Conservation (phyloP, 2,888 invertebrate species). For the Orthosia cruda region DNA sequence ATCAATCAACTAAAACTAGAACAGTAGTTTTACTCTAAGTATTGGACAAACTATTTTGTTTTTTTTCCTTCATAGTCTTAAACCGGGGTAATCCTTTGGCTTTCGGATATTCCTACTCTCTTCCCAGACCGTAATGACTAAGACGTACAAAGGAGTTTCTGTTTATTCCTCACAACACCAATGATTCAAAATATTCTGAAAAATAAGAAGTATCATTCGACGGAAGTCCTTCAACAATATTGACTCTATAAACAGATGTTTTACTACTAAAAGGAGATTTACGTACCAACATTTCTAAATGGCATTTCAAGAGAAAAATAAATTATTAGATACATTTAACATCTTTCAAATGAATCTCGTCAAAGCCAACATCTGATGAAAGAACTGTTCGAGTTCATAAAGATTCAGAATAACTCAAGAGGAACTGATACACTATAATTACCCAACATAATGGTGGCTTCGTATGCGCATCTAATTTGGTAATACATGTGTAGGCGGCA, state of each 20-base stretch:
- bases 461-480: slow-evolving; percentile 55
- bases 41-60: not conserved
- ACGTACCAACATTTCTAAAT: not conserved
- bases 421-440: slow-evolving; percentile 53
- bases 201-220: not conserved
- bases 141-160: not conserved
- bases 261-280: not conserved
- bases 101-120: not conserved
- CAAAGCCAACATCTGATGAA: slow-evolving; percentile 1
- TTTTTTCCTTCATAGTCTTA: not conserved
- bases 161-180: not conserved
- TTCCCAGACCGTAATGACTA: not conserved
- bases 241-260: not conserved
- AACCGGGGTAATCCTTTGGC: not conserved
- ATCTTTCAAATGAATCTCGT: not conserved
- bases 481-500: slow-evolving; percentile 61
- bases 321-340: not conserved
- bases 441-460: slow-evolving; percentile 37
- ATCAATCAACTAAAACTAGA: no score
- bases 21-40: not conserved
- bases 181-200: not conserved
- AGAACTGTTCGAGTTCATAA: not conserved
- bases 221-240: not conserved
- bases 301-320: not conserved
- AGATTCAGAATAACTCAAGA: slow-evolving; percentile 26